A percentile compares a stretch with the other conserved stretches of the same genome.
These are phyloP conservation scores for Melanotaenia boesemani DNA, from an alignment of 2,797 vertebrate genomes.

Conservation along the genomic window DNA sequence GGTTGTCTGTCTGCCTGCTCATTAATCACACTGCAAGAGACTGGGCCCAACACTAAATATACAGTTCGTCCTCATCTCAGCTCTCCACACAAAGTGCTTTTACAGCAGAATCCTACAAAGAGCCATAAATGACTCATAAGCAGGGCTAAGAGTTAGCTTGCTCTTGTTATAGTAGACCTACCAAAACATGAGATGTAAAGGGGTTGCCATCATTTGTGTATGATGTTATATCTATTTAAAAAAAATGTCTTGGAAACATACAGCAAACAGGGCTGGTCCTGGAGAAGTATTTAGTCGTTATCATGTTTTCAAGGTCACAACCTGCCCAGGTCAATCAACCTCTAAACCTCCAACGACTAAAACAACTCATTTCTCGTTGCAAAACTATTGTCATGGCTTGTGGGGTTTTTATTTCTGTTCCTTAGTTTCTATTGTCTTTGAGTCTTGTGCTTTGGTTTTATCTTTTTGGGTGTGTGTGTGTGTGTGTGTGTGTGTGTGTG, in stretches of 20 bases:
- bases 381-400: too few species aligned
- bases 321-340: too few species aligned
- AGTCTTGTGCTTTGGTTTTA: too few species aligned
- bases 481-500: too few species aligned
- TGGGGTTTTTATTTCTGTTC: too few species aligned
- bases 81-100: conserved; percentile 63
- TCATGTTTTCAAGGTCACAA: too few species aligned
- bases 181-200: not conserved
- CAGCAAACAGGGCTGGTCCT: not conserved
- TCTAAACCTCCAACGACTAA: too few species aligned
- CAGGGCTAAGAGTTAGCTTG: conserved; percentile 20
- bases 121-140: conserved; percentile 63
- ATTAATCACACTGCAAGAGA: conserved; percentile 74
- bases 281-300: too few species aligned
- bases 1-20: conserved; percentile 68
- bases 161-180: conserved; percentile 26
- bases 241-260: not conserved
- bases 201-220: conserved; percentile 11
- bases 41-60: conserved; percentile 68
- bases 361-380: too few species aligned
- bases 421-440: too few species aligned
- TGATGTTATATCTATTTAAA: conserved; percentile 3
- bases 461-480: too few species aligned
- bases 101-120: conserved; percentile 66
- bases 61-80: conserved; percentile 77